phyloP scores from a whole-genome alignment of 2,113 vertebrate genomes.

The Brachypteracias leptosomus region DNA sequence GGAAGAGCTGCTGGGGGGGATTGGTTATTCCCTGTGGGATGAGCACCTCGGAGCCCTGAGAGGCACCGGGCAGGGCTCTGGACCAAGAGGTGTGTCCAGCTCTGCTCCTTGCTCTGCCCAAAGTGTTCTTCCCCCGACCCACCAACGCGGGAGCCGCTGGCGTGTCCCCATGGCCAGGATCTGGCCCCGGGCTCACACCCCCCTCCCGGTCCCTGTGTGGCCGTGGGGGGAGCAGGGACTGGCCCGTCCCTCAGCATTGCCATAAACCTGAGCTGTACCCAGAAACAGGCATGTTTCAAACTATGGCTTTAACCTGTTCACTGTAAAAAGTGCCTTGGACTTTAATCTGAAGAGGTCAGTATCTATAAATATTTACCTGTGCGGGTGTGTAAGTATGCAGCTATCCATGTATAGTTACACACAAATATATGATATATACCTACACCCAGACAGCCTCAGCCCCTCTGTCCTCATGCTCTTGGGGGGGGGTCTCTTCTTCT shows the following conservation, averaged over 20 bases:
- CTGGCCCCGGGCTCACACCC: not conserved
- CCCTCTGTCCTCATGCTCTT: slow-evolving; percentile 14
- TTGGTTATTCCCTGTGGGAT: not conserved
- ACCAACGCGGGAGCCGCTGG: not conserved
- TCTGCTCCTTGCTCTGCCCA: not conserved
- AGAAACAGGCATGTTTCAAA: slow-evolving; percentile 76
- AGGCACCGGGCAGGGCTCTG: not conserved
- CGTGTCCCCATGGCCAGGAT: not conserved
- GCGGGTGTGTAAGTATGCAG: slow-evolving; percentile 71
- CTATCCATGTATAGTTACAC: slow-evolving; percentile 63
- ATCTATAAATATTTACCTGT: slow-evolving; percentile 70
- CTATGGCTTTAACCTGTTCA: slow-evolving; percentile 84
- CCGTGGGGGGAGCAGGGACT: not conserved
- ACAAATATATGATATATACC: slow-evolving; percentile 66
- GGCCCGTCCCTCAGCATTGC: not conserved
- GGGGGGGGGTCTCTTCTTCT: not conserved
- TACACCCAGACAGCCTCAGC: slow-evolving; percentile 43
- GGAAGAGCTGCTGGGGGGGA: not conserved
- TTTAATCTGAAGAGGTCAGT: slow-evolving; percentile 80
- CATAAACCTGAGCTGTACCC: slow-evolving; percentile 63
- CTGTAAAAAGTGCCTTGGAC: slow-evolving; percentile 86
- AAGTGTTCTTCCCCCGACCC: slow-evolving; percentile 1
- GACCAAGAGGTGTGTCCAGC: not conserved
- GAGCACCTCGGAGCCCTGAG: not conserved
- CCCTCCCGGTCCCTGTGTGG: not conserved